Evolutionary conservation across 2,888 invertebrate species (phyloP).

Genomic region (Lymantria monacha): DNA sequence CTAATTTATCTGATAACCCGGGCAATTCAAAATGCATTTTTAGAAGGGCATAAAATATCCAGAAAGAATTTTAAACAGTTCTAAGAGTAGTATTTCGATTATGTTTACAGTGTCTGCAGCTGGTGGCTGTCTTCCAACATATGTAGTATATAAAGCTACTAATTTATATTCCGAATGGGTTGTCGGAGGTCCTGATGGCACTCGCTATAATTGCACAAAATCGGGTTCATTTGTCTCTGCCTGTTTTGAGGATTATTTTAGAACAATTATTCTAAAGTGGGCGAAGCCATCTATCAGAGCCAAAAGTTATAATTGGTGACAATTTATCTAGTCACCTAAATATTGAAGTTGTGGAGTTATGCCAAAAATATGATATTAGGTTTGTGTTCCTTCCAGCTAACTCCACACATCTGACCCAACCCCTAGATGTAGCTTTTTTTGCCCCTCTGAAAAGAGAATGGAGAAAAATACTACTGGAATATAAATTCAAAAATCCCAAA

Average conservation of each 20-base stretch:
- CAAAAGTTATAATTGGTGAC: conserved; percentile 2
- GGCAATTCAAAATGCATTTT: conserved; percentile 2
- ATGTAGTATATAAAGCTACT: neutral
- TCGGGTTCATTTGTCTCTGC: neutral
- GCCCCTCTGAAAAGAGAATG: conserved; percentile 1
- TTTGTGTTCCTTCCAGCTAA: conserved; percentile 1
- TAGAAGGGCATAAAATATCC: conserved; percentile 8
- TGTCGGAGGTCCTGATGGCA: neutral
- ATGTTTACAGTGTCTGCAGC: conserved; percentile 4
- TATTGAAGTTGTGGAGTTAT: conserved; percentile 1
- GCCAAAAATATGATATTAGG: neutral
- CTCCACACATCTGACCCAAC: conserved; percentile 4
- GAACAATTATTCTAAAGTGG: neutral
- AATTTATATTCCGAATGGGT: neutral
- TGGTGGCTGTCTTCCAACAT: neutral
- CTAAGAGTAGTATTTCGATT: conserved; percentile 3
- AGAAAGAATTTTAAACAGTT: conserved; percentile 5
- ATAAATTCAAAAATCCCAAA: neutral
- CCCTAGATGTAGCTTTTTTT: conserved; percentile 4
- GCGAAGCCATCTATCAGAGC: neutral
- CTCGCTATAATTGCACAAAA: neutral
- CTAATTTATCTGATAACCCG: neutral
- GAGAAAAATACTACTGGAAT: conserved; percentile 2
- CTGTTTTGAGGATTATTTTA: neutral
- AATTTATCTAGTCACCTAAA: conserved; percentile 2